Conservation (phyloP, 2,113 vertebrate species). For the Sigmodon hispidus region DNA sequence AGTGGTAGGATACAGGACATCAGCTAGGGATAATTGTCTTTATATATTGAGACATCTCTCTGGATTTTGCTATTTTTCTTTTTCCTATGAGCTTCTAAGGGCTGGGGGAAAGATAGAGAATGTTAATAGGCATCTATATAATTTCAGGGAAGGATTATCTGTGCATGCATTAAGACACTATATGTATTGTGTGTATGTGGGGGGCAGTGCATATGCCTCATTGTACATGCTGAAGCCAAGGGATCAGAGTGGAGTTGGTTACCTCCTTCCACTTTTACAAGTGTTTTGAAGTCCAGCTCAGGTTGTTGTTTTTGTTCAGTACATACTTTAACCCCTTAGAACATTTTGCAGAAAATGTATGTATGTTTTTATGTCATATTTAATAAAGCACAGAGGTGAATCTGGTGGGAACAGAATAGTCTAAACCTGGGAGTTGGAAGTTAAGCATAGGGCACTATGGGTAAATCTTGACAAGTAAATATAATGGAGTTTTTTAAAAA, state of each 20-base stretch:
- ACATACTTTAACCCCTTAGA: neutral
- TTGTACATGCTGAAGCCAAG: neutral
- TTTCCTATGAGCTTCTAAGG: neutral
- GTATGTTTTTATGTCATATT: neutral
- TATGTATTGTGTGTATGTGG: neutral
- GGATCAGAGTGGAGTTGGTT: no score
- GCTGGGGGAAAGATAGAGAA: neutral
- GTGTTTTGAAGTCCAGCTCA: neutral
- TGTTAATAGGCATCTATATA: neutral
- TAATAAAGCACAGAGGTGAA: neutral
- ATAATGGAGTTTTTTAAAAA: neutral
- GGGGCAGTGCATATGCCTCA: neutral
- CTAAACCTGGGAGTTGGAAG: neutral
- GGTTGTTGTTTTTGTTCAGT: neutral
- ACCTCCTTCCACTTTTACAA: neutral
- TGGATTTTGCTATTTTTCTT: neutral
- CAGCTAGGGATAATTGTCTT: neutral
- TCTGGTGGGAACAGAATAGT: neutral
- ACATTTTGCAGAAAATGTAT: neutral
- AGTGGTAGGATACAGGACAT: neutral
- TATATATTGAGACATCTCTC: neutral
- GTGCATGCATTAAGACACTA: neutral
- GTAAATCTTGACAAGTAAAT: neutral
- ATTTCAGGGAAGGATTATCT: neutral
- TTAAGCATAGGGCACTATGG: neutral